Base-by-base conservation (phyloP, 2,113 vertebrate species). In the Ailurus styani region DNA sequence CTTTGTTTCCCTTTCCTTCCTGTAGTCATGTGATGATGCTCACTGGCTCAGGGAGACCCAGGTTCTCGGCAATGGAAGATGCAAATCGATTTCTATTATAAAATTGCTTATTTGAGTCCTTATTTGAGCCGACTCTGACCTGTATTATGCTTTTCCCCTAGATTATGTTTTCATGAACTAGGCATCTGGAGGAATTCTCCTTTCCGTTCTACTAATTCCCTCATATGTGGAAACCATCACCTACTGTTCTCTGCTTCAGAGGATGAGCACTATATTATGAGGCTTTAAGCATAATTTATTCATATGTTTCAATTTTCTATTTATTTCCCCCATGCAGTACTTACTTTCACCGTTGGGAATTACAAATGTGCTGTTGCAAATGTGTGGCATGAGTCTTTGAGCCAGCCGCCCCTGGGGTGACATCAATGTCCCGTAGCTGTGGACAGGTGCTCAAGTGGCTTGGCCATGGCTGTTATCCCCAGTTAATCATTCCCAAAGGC, bases 371-470 rank as follows among this genome's bases (percentile, higher is more conserved):
- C 52, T 3, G 0, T 72, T 93, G 90, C 21, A 42, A 21, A 20
- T 29, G 68, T 37, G 45, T 3, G 23, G 68, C 21, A 1, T 23
- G 45, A 34, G 70, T 47, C 94, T 91, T 45, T 42, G 68, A 54
- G 60, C 50, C 5, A 25, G 37, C 27, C 10, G 77, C 4, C 50
- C 45, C 60, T 40, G n/a, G 31, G 60, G 50, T 66, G 45, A 20
- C 4, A 0, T 0, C 31, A 37, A 2, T 31, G 23, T 79, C 37
- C 25, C 3, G 3, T 4, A 37, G 66, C 68, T 37, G 45, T 42
- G 5, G 54, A 50, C 84, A 79, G 84, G 64, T 68, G 57, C 73
- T 11, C 0, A 52, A n/a, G 57, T 47, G 18, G 14, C 55, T 29
- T 72, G 4, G 45, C 5, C 40, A 21, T 23, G 3, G n/a, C 34